Evolutionary conservation across 2,797 vertebrate species (phyloP), one percentile per base, ranked within the genome.

Genomic region (Schizopygopsis pylzovi): DNA sequence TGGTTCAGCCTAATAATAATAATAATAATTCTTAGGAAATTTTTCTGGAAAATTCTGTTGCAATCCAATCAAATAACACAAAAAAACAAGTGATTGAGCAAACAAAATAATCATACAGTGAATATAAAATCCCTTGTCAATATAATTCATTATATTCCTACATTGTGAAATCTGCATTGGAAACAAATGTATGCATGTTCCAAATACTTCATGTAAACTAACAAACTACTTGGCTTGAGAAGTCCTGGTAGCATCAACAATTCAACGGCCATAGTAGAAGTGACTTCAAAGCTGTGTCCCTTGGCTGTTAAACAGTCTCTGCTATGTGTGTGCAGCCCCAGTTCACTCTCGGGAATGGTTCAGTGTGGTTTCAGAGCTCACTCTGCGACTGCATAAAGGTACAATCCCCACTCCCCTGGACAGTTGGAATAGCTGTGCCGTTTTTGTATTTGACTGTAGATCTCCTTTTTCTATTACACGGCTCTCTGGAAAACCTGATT

Each of bases 301-400:
- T n/a, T 39, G 43, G 28, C 56, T 49, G 82, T 59, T 85, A 59
- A 85, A 71, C 72, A 41, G 76, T 71, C 12, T 85, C 37, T 85
- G 39, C 65, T 87, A 83, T 92, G 81, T 92, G 82, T 91, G 88
- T 83, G 88, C 92, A 85, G 79, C 88, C 73, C 85, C 91, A 52
- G 85, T 88, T 81, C 87, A 70, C 84, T 88, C 92, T 88, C 91
- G 79, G 89, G 92, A 93, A 85, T 94, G 94, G 94, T 91, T 94
- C 90, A 92, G 89, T 92, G 93, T 94, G 91, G 89, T 94, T 83
- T 94, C 94, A 92, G 94, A 95, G 90, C 93, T 94, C 88, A 90
- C 88, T 13, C 84, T 89, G 86, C 88, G 91, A 68, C 88, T 94
- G 56, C 82, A 92, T 80, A 91, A 89, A 94, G 94, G 93, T 94